phyloP scores from a whole-genome alignment of 2,888 invertebrate genomes.

The Myopa testacea region DNA sequence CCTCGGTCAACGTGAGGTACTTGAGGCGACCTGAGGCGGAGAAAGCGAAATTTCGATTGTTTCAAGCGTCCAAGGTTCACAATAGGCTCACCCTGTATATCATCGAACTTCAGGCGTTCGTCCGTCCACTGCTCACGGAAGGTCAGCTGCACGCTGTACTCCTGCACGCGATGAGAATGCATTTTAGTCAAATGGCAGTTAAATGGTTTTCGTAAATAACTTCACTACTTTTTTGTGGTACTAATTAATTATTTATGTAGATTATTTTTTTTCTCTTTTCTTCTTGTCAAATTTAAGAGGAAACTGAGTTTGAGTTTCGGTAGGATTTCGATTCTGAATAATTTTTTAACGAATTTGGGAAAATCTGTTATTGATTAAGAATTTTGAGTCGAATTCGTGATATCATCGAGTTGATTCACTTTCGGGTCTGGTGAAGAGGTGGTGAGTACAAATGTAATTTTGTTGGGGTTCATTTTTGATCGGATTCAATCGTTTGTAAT shows the following conservation, averaged over 20 bases:
- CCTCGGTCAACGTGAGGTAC: conserved; percentile 93
- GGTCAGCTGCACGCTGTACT: conserved; percentile 97
- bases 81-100: conserved; percentile 78
- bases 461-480: too few species aligned
- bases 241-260: neutral
- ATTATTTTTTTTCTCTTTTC: neutral
- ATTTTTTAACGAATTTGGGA: conserved; percentile 14
- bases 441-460: neutral
- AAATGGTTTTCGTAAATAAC: neutral
- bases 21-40: conserved; percentile 79
- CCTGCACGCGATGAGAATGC: conserved; percentile 71
- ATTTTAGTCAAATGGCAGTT: conserved; percentile 19
- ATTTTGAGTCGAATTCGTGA: conserved; percentile 33
- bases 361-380: conserved; percentile 6
- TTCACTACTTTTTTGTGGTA: neutral
- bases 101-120: conserved; percentile 89
- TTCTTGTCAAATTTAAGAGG: conserved; percentile 10
- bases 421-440: neutral
- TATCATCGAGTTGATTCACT: neutral
- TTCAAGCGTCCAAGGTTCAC: neutral
- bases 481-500: neutral
- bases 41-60: neutral
- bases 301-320: conserved; percentile 27
- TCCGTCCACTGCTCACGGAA: conserved; percentile 98
- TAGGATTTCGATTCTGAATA: neutral